These are phyloP conservation scores for Megastigmus dorsalis DNA, from an alignment of 2,888 invertebrate species.

Conservation along the genomic window DNA sequence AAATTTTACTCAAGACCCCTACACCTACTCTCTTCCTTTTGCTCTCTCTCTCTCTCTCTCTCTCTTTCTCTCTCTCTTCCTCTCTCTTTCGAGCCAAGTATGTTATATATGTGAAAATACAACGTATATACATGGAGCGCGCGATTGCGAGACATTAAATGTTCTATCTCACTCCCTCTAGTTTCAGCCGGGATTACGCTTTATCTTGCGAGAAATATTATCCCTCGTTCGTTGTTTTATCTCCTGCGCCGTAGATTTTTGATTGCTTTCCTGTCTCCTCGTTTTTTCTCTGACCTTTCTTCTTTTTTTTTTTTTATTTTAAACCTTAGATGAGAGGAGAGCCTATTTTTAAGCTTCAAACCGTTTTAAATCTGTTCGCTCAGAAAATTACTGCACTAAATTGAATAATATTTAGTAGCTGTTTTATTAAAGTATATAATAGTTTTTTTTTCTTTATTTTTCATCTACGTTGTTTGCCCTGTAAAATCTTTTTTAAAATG, in stretches of 20 bases:
- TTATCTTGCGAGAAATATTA: slow-evolving; percentile 10
- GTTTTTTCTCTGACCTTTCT: neutral
- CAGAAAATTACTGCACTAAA: no score
- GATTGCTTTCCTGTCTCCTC: neutral
- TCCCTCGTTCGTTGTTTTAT: no score
- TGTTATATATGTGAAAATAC: neutral
- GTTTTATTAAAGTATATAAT: no score
- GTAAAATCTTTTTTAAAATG: no score
- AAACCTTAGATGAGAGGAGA: no score
- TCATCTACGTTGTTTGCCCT: no score
- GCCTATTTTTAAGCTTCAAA: no score
- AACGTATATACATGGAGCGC: neutral
- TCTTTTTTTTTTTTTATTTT: neutral
- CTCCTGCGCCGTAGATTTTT: neutral
- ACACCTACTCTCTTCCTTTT: neutral
- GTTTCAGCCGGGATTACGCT: neutral
- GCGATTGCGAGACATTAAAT: neutral
- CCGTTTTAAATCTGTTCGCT: no score
- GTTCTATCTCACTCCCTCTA: neutral
- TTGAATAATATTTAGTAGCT: no score
- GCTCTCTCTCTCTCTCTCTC: neutral
- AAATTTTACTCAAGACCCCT: slow-evolving; percentile 30
- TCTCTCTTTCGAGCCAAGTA: neutral
- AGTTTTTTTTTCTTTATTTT: no score
- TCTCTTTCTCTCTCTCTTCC: no score